A percentile compares a stretch with the other conserved stretches of the same genome.
Conservation (phyloP, 2,113 vertebrate genomes). For the Phrynosoma platyrhinos region DNA sequence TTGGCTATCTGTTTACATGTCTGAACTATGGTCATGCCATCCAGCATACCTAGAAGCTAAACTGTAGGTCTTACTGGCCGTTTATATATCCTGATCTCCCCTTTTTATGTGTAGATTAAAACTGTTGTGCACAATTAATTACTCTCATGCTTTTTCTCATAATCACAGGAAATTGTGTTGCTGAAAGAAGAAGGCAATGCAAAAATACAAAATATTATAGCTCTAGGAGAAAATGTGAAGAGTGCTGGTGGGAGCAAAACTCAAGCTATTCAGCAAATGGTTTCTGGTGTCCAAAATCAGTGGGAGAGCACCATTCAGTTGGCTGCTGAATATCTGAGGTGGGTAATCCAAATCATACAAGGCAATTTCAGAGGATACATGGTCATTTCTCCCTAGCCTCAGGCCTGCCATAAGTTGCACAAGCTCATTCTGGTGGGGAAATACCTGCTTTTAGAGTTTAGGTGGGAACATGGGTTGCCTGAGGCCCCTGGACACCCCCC, state of each 20-base stretch:
- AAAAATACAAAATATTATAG: slow-evolving; percentile 68
- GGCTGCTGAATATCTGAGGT: slow-evolving; percentile 72
- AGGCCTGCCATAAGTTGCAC: no score
- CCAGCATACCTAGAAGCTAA: neutral
- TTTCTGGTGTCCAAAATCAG: slow-evolving; percentile 68
- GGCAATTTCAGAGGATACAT: neutral
- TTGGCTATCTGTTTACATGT: neutral
- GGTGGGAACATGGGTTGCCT: no score
- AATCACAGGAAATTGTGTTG: slow-evolving; percentile 74
- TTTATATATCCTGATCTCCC: fast-evolving
- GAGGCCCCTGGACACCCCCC: no score
- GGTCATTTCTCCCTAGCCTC: no score
- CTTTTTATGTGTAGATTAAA: slow-evolving; percentile 18
- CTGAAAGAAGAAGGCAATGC: slow-evolving; percentile 72
- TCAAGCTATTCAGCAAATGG: slow-evolving; percentile 41
- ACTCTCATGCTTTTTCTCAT: slow-evolving; percentile 31
- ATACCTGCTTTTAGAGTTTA: no score
- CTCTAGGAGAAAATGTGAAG: slow-evolving; percentile 55
- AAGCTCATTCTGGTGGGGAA: no score
- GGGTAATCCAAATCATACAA: slow-evolving; percentile 67
- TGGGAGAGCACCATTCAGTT: slow-evolving; percentile 71
- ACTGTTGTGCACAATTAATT: neutral
- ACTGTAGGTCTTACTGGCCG: neutral
- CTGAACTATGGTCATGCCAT: neutral
- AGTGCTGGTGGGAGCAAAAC: slow-evolving; percentile 40